phyloP scores from a whole-genome alignment of 2,113 vertebrate species.

The Urocynchramus pylzowi region DNA sequence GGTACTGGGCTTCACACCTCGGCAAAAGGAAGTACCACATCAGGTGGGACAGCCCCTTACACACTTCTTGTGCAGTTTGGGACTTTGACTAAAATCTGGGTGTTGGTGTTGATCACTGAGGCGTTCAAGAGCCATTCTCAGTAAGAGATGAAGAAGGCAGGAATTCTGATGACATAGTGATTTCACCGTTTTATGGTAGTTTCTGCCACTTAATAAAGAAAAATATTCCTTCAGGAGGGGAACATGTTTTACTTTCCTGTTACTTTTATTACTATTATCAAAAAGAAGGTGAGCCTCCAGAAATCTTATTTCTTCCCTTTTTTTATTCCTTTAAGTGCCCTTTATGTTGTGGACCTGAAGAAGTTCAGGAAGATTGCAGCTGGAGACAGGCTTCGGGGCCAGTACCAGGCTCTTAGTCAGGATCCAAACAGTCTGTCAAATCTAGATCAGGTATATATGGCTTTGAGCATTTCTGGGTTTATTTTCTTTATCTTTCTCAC shows the following conservation, averaged over 20 bases:
- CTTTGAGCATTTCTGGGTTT: not conserved
- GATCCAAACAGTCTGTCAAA: constrained; percentile 97
- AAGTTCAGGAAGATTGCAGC: constrained; percentile 94
- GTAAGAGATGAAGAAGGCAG: not conserved
- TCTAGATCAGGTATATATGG: constrained; percentile 86
- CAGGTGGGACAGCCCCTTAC: constrained; percentile 72
- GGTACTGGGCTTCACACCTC: constrained; percentile 95
- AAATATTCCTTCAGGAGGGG: not conserved
- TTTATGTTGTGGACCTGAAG: constrained; percentile 95
- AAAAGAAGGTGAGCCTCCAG: not conserved
- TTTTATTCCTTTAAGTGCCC: constrained; percentile 74
- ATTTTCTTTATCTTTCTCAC: not conserved
- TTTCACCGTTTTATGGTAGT: not conserved
- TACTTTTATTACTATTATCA: not conserved
- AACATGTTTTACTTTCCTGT: not conserved
- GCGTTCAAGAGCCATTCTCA: not conserved
- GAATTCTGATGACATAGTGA: not conserved
- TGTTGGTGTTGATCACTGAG: not conserved
- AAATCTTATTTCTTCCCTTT: not conserved
- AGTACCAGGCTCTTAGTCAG: constrained; percentile 94
- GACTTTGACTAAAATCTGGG: not conserved
- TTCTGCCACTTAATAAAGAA: not conserved
- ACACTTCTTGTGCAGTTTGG: not conserved
- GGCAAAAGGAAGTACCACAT: constrained; percentile 92
- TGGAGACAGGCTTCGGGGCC: constrained; percentile 90